Evolutionary conservation across 2,888 invertebrate genomes (phyloP).

Genomic region (Cheilosia vulpina): DNA sequence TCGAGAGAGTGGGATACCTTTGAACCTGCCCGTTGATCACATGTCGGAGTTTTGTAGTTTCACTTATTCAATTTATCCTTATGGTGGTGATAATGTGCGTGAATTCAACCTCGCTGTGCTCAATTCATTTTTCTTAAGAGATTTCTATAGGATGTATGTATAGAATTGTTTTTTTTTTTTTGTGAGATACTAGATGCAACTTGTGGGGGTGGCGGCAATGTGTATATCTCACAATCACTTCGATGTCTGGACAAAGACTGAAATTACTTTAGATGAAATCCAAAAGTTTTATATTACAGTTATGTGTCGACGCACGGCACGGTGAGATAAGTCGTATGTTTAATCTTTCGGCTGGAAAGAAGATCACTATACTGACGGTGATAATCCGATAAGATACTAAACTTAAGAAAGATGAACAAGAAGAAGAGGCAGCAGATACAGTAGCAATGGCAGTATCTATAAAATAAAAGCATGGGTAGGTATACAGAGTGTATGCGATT

Average conservation of each 20-base stretch:
- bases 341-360: constrained; percentile 69
- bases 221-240: constrained; percentile 75
- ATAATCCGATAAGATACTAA: constrained; percentile 75
- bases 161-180: background rate
- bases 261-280: constrained; percentile 80
- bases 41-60: constrained; percentile 44
- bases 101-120: constrained; percentile 67
- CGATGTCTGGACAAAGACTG: constrained; percentile 82
- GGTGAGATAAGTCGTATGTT: constrained; percentile 74
- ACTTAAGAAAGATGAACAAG: constrained; percentile 48
- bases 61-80: constrained; percentile 72
- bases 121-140: constrained; percentile 66
- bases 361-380: constrained; percentile 74
- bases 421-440: constrained; percentile 29
- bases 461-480: constrained; percentile 22
- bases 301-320: constrained; percentile 63
- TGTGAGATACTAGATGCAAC: constrained; percentile 36
- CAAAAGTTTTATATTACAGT: constrained; percentile 79
- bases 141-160: constrained; percentile 32
- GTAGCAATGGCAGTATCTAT: constrained; percentile 10
- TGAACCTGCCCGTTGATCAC: constrained; percentile 52
- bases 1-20: constrained; percentile 40
- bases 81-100: constrained; percentile 57
- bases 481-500: background rate
- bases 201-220: constrained; percentile 55